These are phyloP conservation scores for Hyperoodon ampullatus DNA, from an alignment of 2,113 vertebrate species.

Conservation along the genomic window DNA sequence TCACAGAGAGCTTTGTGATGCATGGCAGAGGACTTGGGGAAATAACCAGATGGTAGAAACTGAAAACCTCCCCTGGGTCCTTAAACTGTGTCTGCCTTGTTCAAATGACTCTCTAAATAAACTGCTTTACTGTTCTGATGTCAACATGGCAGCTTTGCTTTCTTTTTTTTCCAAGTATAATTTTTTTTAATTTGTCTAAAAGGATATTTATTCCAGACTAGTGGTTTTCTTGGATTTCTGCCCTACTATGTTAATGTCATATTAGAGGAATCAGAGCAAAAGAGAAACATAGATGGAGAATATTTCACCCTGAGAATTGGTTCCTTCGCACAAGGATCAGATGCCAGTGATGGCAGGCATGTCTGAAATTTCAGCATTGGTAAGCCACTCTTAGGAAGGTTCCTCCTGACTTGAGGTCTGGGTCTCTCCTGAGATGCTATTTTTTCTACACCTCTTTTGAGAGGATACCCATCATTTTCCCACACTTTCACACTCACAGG, in stretches of 20 bases:
- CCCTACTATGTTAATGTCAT: constrained; percentile 33
- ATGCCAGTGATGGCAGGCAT: neutral
- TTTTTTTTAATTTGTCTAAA: constrained; percentile 32
- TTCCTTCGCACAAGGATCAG: constrained; percentile 11
- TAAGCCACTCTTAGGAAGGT: neutral
- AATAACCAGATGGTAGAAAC: constrained; percentile 65
- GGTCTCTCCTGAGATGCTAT: neutral
- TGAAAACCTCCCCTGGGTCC: constrained; percentile 11
- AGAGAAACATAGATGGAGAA: neutral
- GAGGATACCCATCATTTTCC: neutral
- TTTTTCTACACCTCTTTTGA: neutral
- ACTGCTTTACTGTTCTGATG: constrained; percentile 57
- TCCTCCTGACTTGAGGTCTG: neutral
- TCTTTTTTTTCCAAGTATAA: neutral
- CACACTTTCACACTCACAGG: neutral
- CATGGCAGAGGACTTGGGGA: constrained; percentile 42
- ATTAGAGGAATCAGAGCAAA: constrained; percentile 46
- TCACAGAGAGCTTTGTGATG: constrained; percentile 62
- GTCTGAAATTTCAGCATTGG: neutral
- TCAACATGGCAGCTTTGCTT: constrained; percentile 30
- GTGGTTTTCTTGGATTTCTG: constrained; percentile 60
- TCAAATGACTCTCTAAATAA: constrained; percentile 60
- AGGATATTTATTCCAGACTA: constrained; percentile 60
- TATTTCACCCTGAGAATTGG: neutral
- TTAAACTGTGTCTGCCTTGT: constrained; percentile 63